Conservation (phyloP, 2,113 vertebrate genomes). For the Eolophus roseicapilla region DNA sequence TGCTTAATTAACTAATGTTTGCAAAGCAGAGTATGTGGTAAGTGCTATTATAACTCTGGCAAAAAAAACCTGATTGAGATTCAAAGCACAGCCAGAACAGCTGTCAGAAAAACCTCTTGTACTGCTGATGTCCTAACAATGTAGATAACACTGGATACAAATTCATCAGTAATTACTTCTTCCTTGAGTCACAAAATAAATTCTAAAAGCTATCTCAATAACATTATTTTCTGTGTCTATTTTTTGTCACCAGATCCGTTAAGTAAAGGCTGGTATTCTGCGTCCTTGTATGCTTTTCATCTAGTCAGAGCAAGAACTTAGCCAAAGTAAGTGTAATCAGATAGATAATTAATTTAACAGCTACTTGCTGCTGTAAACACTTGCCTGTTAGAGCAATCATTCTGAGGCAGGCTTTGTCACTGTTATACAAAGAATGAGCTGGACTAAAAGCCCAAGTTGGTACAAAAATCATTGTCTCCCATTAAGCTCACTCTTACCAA, state of each 20-base stretch:
- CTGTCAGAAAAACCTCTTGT: constrained; percentile 3
- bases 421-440: neutral
- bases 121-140: neutral
- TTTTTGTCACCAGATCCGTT: neutral
- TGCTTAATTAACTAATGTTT: neutral
- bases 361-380: neutral
- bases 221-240: neutral
- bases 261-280: neutral
- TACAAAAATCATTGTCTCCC: neutral
- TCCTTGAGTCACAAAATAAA: neutral
- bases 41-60: neutral
- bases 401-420: neutral
- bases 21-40: neutral
- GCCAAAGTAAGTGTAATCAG: neutral
- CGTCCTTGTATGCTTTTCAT: neutral
- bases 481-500: neutral
- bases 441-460: neutral
- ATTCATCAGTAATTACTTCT: constrained; percentile 12
- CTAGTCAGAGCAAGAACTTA: neutral
- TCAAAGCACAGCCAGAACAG: constrained; percentile 13
- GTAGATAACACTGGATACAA: neutral
- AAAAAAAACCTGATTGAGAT: neutral
- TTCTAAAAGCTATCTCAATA: neutral
- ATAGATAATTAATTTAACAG: neutral
- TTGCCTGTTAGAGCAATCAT: neutral